phyloP scores from a whole-genome alignment of 2,888 invertebrate genomes.

The Cryptophagus acutangulus region DNA sequence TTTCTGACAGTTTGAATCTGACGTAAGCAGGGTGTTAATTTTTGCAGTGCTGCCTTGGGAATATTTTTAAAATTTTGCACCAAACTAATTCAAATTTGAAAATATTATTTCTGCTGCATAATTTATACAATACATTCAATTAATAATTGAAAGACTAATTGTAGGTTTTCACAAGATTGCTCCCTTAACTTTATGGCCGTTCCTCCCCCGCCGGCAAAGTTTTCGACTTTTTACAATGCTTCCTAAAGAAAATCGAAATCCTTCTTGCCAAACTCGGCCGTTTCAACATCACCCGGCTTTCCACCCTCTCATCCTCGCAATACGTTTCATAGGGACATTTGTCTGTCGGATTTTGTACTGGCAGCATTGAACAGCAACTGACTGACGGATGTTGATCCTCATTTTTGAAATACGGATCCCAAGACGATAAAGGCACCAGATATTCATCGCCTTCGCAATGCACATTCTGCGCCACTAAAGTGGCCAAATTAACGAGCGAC shows the following conservation, averaged over 20 bases:
- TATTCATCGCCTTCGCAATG: conserved; percentile 42
- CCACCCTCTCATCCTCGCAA: conserved; percentile 11
- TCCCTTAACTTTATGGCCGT: too few relatives aligned
- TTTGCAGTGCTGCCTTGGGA: not conserved
- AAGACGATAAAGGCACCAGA: conserved; percentile 54
- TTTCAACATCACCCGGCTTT: conserved; percentile 9
- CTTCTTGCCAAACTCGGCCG: conserved; percentile 35
- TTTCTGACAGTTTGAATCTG: too few relatives aligned
- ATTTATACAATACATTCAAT: too few relatives aligned
- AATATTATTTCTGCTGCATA: conserved; percentile 9
- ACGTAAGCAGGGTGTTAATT: too few relatives aligned
- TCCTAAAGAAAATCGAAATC: conserved; percentile 37
- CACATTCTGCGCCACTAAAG: conserved; percentile 47
- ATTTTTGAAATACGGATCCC: conserved; percentile 48
- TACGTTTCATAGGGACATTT: conserved; percentile 2
- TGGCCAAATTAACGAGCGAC: conserved; percentile 57
- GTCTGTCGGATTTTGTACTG: conserved; percentile 21
- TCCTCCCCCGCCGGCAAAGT: conserved; percentile 23
- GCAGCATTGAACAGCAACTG: conserved; percentile 21
- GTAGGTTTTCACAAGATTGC: too few relatives aligned
- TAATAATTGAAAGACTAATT: too few relatives aligned
- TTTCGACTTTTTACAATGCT: conserved; percentile 31
- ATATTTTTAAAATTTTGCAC: not conserved
- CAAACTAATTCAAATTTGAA: too few relatives aligned
- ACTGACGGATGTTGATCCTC: conserved; percentile 30